Evolutionary conservation across 2,113 vertebrate genomes (phyloP).

Genomic region (Vireo altiloquus): DNA sequence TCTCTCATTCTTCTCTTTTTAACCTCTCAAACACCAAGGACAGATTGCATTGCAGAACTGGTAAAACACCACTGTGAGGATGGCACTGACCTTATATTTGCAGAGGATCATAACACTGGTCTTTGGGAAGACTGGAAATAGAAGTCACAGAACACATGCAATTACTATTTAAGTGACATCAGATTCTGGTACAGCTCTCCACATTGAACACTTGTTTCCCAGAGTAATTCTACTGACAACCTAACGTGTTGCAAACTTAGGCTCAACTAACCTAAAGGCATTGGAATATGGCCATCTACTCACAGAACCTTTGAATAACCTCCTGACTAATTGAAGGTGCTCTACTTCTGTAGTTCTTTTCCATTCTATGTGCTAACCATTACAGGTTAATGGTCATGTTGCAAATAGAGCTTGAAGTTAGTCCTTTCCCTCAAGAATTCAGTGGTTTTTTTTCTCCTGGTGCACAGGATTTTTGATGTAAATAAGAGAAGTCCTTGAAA

Average conservation of each 20-base stretch:
- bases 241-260: not conserved
- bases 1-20: not conserved
- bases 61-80: not conserved
- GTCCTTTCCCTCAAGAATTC: not conserved
- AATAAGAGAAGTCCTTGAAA: not conserved
- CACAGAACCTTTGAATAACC: not conserved
- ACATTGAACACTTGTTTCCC: not conserved
- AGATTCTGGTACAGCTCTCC: not conserved
- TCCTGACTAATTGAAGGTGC: not conserved
- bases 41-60: not conserved
- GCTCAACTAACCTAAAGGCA: not conserved
- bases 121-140: not conserved
- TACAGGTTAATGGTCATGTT: not conserved
- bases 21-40: conserved; percentile 10
- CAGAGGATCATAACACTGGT: not conserved
- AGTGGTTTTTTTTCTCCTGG: not conserved
- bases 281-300: not conserved
- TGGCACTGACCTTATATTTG: not conserved
- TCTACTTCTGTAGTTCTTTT: not conserved
- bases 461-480: not conserved
- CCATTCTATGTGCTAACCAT: not conserved
- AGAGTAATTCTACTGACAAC: not conserved
- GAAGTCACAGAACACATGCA: not conserved
- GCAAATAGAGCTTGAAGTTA: not conserved
- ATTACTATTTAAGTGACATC: not conserved